Base-by-base conservation (phyloP, 1,140 invertebrate genomes). In the Pachypeltis micranthus region DNA sequence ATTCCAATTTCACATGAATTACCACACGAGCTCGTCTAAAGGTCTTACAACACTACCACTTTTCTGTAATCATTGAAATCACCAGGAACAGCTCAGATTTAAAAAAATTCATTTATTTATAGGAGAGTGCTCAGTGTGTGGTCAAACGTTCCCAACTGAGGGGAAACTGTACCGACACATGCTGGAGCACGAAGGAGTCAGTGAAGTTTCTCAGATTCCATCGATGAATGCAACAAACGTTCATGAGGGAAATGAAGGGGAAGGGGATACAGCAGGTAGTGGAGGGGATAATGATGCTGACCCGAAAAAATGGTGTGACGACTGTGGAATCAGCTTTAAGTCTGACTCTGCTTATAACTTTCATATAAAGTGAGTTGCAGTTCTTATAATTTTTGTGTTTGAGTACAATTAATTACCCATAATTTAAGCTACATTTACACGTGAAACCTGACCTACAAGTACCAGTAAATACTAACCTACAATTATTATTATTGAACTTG, bases 271-370 rank as follows among this genome's bases (percentile, higher is more conserved):
- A 51, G 7, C 12, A 51, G 7, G 7, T 14, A 7, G 10, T 7
- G 7, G 47, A 21, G 7, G 47, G 23, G 19, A 4, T 14, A 7
- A 59, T 26, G 44, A 23, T 21, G 12, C 10, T 19, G 26, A 27
- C 23, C 65, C 66, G 63, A 59, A 39, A 1, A 63, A 67, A 28
- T 63, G 60, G 26, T 67, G 67, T 59, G 67, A 69, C 29, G 65
- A 67, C 29, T 69, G 67, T 57, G 68, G 68, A 2, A 69, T 66
- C 39, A 44, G 63, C 14, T 69, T 69, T 29, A 62, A 56, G 39
- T 66, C 65, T 19, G 47, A 56, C 3, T 63, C 63, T 39, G 67
- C 66, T 29, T 34, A 67, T 23, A 64, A 26, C 14, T 67, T 65
- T 44, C 67, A 69, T 34, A 60, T 51, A 4, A 51, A 21, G 47